Percentiles rank a stretch among this genome's conserved stretches.
These are phyloP conservation scores for Stenotaenia linearis DNA, from an alignment of 2,888 invertebrate genomes.

Conservation along the genomic window DNA sequence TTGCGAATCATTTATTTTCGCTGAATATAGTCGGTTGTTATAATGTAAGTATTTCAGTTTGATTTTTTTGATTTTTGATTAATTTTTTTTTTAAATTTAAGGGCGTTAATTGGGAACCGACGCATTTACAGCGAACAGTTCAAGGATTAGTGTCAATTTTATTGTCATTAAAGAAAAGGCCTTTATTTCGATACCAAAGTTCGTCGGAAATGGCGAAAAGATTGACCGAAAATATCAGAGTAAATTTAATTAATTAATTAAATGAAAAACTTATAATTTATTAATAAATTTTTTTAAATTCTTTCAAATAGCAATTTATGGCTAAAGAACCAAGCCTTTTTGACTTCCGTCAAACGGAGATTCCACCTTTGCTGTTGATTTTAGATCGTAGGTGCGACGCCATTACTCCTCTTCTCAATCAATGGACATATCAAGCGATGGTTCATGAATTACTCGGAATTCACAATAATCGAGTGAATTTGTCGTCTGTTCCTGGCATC, in stretches of 20 bases:
- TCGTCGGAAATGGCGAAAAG: constrained; percentile 78
- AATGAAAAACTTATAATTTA: not conserved
- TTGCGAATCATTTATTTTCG: constrained; percentile 81
- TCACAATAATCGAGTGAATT: constrained; percentile 85
- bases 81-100: not conserved
- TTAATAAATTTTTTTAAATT: not conserved
- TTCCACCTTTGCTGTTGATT: constrained; percentile 75
- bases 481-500: constrained; percentile 75
- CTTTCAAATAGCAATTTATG: constrained; percentile 60
- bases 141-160: constrained; percentile 80
- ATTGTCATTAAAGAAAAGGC: constrained; percentile 83
- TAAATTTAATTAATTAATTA: too few species aligned
- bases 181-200: constrained; percentile 79
- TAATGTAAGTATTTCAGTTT: not conserved
- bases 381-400: constrained; percentile 92
- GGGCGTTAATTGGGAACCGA: constrained; percentile 67
- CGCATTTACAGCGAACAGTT: constrained; percentile 68
- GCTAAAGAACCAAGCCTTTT: constrained; percentile 81
- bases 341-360: constrained; percentile 66
- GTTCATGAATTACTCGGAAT: constrained; percentile 94
- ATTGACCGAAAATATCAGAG: constrained; percentile 74
- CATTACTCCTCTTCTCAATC: constrained; percentile 88
- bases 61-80: not conserved
- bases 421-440: constrained; percentile 99
- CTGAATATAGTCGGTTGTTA: constrained; percentile 51